phyloP scores from a whole-genome alignment of 1,140 invertebrate species.

The Drosophila subpulchrella region DNA sequence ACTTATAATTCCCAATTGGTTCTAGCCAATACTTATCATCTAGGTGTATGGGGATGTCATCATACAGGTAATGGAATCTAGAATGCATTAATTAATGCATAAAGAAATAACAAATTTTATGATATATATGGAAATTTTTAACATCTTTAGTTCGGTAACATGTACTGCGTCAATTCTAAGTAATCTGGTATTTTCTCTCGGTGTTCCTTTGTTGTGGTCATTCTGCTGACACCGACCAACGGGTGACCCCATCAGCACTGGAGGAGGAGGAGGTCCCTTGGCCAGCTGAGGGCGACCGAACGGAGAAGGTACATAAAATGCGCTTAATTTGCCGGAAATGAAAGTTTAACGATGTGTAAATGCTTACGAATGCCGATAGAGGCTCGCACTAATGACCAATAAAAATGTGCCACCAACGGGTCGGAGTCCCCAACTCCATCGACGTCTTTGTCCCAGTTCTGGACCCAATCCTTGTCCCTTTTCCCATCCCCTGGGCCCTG shows the following conservation, averaged over 20 bases:
- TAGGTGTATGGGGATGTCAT: too few species aligned
- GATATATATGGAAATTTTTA: too few species aligned
- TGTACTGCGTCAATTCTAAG: too few species aligned
- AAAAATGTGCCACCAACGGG: conserved; percentile 72
- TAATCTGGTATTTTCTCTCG: background rate
- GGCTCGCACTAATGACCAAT: conserved; percentile 80
- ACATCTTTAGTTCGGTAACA: too few species aligned
- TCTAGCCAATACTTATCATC: too few species aligned
- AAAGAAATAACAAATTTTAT: too few species aligned
- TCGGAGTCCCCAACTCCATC: background rate
- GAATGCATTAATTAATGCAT: too few species aligned
- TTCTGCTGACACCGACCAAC: conserved; percentile 70
- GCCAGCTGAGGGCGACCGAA: conserved; percentile 15
- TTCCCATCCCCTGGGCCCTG: background rate
- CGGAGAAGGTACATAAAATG: conserved; percentile 73
- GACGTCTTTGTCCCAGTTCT: conserved; percentile 5
- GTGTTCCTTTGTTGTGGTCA: conserved; percentile 67
- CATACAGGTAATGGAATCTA: too few species aligned
- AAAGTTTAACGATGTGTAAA: conserved; percentile 84
- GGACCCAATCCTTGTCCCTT: conserved; percentile 4
- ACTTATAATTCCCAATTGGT: too few species aligned
- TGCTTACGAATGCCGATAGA: conserved; percentile 83
- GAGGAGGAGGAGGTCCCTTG: background rate
- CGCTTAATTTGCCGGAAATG: conserved; percentile 83
- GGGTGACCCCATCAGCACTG: conserved; percentile 33